Evolutionary conservation across 2,113 vertebrate species (phyloP), one percentile per base, ranked within the genome.

Genomic region (Myocastor coypus): DNA sequence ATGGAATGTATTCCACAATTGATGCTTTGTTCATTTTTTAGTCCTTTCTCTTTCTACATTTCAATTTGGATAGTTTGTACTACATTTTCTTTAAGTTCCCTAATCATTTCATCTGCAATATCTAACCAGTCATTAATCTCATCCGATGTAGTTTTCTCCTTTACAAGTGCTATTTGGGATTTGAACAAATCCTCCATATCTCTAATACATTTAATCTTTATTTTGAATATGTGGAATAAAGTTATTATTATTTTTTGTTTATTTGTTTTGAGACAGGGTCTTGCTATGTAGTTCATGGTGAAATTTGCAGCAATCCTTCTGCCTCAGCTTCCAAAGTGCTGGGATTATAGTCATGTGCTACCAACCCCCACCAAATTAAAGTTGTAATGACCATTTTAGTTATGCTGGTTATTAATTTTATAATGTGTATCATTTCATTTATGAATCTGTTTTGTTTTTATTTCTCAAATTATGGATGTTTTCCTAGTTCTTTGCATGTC

Each of bases 1-100:
- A 30, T 89, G 82, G 57, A 89, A 87, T 80, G 95, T 95, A 83
- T 40, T 63, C 55, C n/a, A 59, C 28, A 34, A 42, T 37, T 91
- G 55, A 90, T 87, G 50, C 22, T 93, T 37, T 50, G 11, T 80
- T 95, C 46, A 87, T 46, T 83, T 50, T 94, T 75, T 69, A 68
- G 83, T 50, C 37, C 92, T 55, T 94, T 87, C 80, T 42, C 61
- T 22, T 89, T 94, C 55, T 42, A 16, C 32, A 80, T 85, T 92
- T 94, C 50, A 83, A 32, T 89, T 86, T 83, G 61, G 40, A 83
- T 84, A 80, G 40, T 77, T 92, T 92, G 17, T 77, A 66, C 28
- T 50, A 71, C 61, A 87, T 32, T 78, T 24, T 57, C 32, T 93
- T 92, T 63, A 90, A 78, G 34, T 90, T 80, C 50, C 24, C 50